These are phyloP conservation scores for Cephus spinipes DNA, from an alignment of 2,888 invertebrate genomes.

Conservation along the genomic window DNA sequence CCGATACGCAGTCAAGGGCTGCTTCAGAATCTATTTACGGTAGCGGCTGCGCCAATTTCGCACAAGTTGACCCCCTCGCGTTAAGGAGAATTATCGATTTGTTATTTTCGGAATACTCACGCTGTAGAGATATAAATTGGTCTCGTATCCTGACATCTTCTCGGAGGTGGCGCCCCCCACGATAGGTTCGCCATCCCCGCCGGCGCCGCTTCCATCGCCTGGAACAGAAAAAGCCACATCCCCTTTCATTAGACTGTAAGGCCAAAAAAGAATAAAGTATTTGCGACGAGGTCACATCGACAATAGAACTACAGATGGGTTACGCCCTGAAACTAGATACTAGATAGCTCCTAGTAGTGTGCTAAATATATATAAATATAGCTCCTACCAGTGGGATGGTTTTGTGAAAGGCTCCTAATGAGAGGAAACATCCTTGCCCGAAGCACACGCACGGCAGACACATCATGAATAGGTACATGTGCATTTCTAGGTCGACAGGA, in stretches of 20 bases:
- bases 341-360: not conserved
- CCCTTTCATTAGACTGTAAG: constrained; percentile 1
- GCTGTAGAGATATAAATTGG: constrained; percentile 88
- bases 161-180: constrained; percentile 77
- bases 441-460: not conserved
- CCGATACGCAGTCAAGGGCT: not conserved
- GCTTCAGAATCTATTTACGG: not conserved
- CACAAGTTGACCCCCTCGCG: not conserved
- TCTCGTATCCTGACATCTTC: constrained; percentile 80
- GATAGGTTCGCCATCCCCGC: constrained; percentile 74
- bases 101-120: constrained; percentile 69
- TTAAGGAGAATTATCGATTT: not conserved
- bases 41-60: not conserved
- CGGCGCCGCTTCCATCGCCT: constrained; percentile 75
- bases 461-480: not conserved
- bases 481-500: not conserved
- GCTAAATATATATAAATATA: not conserved
- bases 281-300: not conserved
- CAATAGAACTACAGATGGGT: not conserved
- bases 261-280: not conserved
- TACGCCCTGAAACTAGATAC: not conserved
- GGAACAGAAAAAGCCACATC: constrained; percentile 26
- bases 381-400: not conserved
- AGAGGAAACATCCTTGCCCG: not conserved
- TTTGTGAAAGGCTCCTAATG: not conserved